These are phyloP conservation scores for Aegypius monachus DNA, from an alignment of 2,113 vertebrate species.

Conservation along the genomic window DNA sequence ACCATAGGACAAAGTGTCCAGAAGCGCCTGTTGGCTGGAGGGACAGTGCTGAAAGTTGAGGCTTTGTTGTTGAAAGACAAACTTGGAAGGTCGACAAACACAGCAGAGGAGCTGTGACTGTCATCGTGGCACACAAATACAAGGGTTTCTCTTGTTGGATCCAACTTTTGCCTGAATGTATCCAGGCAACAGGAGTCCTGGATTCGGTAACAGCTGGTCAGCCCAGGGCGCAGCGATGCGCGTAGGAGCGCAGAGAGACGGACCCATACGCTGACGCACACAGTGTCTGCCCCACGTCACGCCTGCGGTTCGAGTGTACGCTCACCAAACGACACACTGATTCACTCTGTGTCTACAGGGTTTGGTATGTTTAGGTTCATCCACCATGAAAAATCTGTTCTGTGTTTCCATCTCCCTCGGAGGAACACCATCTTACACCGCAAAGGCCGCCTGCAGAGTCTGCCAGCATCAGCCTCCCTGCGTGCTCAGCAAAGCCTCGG, in stretches of 20 bases:
- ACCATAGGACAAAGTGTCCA: not conserved
- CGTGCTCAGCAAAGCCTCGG: not conserved
- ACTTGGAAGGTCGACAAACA: slow-evolving; percentile 10
- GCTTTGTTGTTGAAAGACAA: slow-evolving; percentile 3
- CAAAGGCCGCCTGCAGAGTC: not conserved
- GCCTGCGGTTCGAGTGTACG: not conserved
- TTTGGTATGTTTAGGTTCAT: slow-evolving; percentile 43
- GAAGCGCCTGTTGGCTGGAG: not conserved
- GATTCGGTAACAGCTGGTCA: slow-evolving; percentile 42
- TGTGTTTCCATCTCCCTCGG: slow-evolving; percentile 33
- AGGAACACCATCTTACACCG: slow-evolving; percentile 10
- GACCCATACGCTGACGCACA: not conserved
- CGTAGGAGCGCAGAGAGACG: not conserved
- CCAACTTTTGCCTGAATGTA: slow-evolving; percentile 49
- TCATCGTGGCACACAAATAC: not conserved
- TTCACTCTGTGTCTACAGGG: slow-evolving; percentile 37
- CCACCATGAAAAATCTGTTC: slow-evolving; percentile 57
- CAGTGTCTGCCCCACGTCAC: slow-evolving; percentile 32
- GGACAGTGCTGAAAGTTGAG: not conserved
- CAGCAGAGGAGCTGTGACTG: not conserved
- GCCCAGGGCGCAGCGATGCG: not conserved
- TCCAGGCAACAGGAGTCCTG: slow-evolving; percentile 61
- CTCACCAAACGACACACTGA: slow-evolving; percentile 35
- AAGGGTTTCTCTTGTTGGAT: slow-evolving; percentile 41
- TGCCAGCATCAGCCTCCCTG: slow-evolving; percentile 28